Percentiles rank a stretch among this genome's conserved stretches.
Conservation (phyloP, 2,113 vertebrate species). For the Erpornis zantholeuca region DNA sequence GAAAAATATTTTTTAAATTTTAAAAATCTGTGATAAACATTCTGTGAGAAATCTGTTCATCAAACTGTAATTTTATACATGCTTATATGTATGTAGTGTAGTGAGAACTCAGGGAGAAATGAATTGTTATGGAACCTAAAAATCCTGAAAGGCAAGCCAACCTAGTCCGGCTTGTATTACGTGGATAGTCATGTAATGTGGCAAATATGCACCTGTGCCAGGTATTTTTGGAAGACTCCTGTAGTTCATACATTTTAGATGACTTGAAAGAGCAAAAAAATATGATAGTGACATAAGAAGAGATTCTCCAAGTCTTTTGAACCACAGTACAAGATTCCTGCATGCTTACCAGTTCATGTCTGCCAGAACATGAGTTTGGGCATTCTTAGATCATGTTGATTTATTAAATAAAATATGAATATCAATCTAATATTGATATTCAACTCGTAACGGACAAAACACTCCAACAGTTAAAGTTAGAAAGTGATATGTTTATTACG, state of each 20-base stretch:
- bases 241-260: background rate
- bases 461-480: too few species aligned
- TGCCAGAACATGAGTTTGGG: background rate
- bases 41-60: background rate
- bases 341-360: background rate
- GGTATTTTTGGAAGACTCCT: background rate
- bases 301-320: background rate
- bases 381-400: background rate
- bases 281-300: background rate
- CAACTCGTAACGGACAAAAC: too few species aligned
- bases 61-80: background rate
- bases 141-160: background rate
- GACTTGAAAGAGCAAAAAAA: background rate
- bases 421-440: too few species aligned
- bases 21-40: background rate
- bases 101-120: background rate
- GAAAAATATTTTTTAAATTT: background rate
- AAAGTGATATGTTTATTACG: too few species aligned
- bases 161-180: background rate
- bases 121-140: background rate
- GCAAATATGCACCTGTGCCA: background rate
- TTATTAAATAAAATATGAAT: too few species aligned
- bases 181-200: background rate
- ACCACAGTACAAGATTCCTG: background rate
- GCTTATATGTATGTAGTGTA: background rate